Conservation (phyloP, 2,797 vertebrate species). For the Hydrocynus forskahlii region DNA sequence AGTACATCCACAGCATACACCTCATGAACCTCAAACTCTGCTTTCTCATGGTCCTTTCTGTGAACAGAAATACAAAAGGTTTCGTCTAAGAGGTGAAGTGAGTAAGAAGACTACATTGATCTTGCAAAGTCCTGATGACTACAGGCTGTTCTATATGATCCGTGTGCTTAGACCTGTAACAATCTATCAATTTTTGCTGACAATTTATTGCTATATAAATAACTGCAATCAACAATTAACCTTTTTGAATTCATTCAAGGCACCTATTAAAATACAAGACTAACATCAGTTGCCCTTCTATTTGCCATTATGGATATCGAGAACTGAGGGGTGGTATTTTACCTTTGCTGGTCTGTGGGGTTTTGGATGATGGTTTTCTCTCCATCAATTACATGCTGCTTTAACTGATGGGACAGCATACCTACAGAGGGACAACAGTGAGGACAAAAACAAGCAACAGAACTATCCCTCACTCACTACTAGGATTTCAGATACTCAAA, state of each 20-base stretch:
- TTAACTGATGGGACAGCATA: slow-evolving; percentile 97
- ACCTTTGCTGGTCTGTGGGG: slow-evolving; percentile 97
- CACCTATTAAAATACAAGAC: no score
- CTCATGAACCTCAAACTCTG: slow-evolving; percentile 97
- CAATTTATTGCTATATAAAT: no score
- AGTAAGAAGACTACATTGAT: no score
- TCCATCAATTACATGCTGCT: slow-evolving; percentile 96
- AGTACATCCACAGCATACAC: slow-evolving; percentile 98
- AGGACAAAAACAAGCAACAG: background rate
- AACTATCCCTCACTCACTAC: background rate
- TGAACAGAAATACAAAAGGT: slow-evolving; percentile 15
- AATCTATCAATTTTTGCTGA: no score
- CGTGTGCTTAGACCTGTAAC: no score
- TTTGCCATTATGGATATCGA: background rate
- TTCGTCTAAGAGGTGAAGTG: no score
- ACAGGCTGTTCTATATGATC: no score
- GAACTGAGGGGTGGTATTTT: slow-evolving; percentile 39
- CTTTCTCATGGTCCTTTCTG: slow-evolving; percentile 98
- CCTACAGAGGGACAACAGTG: slow-evolving; percentile 71
- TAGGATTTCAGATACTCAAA: background rate
- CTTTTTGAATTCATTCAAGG: no score
- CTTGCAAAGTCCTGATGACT: no score
- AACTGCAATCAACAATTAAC: no score
- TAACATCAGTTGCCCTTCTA: background rate
- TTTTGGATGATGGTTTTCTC: slow-evolving; percentile 99